Evolutionary conservation across 2,113 vertebrate genomes (phyloP), one percentile per base, ranked within the genome.

Genomic region (Pluvianellus socialis): DNA sequence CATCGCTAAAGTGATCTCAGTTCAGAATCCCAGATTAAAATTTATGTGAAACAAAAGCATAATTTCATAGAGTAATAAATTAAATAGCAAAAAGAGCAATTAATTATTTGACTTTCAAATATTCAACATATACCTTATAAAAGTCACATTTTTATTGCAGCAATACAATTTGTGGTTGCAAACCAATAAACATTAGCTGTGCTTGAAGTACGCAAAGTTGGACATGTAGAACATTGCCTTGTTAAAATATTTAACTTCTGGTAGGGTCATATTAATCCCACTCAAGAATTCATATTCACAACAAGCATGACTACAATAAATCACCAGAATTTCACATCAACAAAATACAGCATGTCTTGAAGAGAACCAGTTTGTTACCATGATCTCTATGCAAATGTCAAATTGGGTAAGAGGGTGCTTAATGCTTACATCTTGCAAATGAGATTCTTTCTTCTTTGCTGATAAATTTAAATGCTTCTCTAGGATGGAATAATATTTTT

Each of bases 391-490:
- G 61, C 35, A 90, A 84, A 88, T n/a, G 21, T 42, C 30, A 87
- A 85, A 65, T 15, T 50, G 12, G 9, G 4, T 56, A 77, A 79
- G 42, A 66, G 14, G 55, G 13, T 4, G 7, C 68, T 83, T 44
- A 91, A 72, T 91, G 65, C 98, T 98, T 98, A 99, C 99, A 97
- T 99, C 99, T 97, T 99, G 99, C 77, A 99, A 98, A 98, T 99
- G 99, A 68, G 99, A 98, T 92, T 99, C 99, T 96, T 99, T 99
- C 98, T 99, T 99, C 98, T 99, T 99, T 84, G 99, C 99, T 68
- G 99, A 99, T 95, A 99, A 96, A 98, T 98, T 99, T 96, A 99
- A 98, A 97, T 99, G 99, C 94, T 99, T 99, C 96, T 99, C 99
- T 83, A 99, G 98, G n/a, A 98, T 98, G 68, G 99, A 99, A 96